A percentile compares a stretch with the other conserved stretches of the same genome.
Evolutionary conservation across 2,888 invertebrate species (phyloP).

Genomic region (Drosophila emarginata): DNA sequence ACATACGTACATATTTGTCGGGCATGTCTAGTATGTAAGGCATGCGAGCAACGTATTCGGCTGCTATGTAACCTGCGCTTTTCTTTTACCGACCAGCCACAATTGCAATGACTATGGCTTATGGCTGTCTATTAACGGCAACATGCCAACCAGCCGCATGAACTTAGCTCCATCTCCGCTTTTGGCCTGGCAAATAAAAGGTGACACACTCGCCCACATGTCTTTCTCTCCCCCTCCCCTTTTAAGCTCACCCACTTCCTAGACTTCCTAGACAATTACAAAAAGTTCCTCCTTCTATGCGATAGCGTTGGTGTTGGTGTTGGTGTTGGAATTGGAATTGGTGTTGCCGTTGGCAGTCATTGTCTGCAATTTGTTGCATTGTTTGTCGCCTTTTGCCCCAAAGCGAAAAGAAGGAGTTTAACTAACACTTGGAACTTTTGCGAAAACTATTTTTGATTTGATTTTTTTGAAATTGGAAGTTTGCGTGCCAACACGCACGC

Average conservation of each 20-base stretch:
- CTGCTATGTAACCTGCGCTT: not conserved
- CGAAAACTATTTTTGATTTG: constrained; percentile 74
- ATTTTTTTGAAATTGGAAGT: constrained; percentile 66
- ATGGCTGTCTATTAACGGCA: constrained; percentile 60
- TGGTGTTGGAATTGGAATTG: constrained; percentile 17
- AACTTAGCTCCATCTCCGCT: not conserved
- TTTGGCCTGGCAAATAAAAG: constrained; percentile 21
- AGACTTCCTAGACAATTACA: constrained; percentile 62
- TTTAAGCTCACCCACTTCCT: not conserved
- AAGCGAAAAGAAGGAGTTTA: constrained; percentile 58
- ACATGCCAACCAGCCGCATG: constrained; percentile 36
- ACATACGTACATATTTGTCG: too few relatives aligned
- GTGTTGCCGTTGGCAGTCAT: constrained; percentile 17
- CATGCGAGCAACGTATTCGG: constrained; percentile 26
- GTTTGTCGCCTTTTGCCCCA: constrained; percentile 59
- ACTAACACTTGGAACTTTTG: constrained; percentile 64
- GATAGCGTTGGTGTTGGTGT: constrained; percentile 25
- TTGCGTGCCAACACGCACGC: constrained; percentile 31
- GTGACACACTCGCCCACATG: constrained; percentile 61
- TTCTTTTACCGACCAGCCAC: constrained; percentile 25
- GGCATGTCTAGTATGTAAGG: not conserved
- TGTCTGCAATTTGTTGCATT: constrained; percentile 75
- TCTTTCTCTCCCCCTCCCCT: constrained; percentile 34
- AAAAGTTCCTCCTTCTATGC: constrained; percentile 66
- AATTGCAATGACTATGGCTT: constrained; percentile 51